Base-by-base conservation (phyloP, 2,113 vertebrate genomes). In the Corythoichthys intestinalis region DNA sequence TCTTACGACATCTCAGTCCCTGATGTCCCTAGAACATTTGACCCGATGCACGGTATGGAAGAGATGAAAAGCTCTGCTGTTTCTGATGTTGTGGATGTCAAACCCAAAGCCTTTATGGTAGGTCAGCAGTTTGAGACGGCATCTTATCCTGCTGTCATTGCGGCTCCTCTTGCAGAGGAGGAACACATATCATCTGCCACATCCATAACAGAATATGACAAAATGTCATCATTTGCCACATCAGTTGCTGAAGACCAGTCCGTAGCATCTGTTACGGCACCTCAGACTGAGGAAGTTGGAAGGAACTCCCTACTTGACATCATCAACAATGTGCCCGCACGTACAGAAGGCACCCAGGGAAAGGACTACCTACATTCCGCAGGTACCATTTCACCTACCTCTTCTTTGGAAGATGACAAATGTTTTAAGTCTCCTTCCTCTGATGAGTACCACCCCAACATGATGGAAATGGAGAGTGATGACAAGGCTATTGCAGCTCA, bases 171-270 rank as follows among this genome's bases (percentile, higher is more conserved):
- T 54, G 97, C 97, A 34, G 97, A 99, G 83, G 97, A 99, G 77
- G 97, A 99, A 57, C 97, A 99, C 1, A 93, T 99, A 74, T 98
- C 97, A 17, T 99, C 97, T 0, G 96, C 97, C 44, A 98, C 97
- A 2, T 99, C 97, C 64, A 97, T 99, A 82, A 99, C 97, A 2
- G 97, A 99, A 62, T 98, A 96, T 63, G 96, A 99, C 87, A 99
- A 97, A 66, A 91, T 99, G 65, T 99, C 97, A 4, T 99, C 97
- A 20, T 97, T 99, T 70, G 94, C 97, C 59, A 97, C 97, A 0
- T 98, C 96, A 12, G 94, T 97, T 53, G 95, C 96, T 34, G 97
- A 99, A 79, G 97, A 98, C 85, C 97, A 98, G 49, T 99, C 97
- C 0, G 91, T 95, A 64, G 90, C 96, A 7, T 99, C 96, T 0